Evolutionary conservation across 2,797 vertebrate species (phyloP).

Genomic region (Pangasius sanitwongsei): DNA sequence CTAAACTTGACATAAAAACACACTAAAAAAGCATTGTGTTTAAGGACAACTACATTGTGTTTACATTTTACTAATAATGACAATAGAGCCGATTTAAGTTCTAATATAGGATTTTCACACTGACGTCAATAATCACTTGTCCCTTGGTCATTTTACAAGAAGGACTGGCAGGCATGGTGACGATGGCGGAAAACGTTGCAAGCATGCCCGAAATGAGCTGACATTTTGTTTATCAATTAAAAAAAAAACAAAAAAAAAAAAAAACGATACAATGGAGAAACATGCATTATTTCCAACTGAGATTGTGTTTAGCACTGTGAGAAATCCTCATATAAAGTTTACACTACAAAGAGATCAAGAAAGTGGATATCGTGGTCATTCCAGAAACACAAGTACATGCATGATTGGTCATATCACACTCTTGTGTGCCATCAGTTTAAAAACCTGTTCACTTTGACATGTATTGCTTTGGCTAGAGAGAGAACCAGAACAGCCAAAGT

Average conservation of each 20-base stretch:
- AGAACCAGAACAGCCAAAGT: slow-evolving; percentile 20
- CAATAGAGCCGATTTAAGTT: not conserved
- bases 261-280: not conserved
- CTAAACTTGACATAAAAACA: too few species aligned
- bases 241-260: not conserved
- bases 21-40: too few species aligned
- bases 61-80: too few species aligned
- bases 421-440: not conserved
- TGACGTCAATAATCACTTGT: not conserved
- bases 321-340: not conserved
- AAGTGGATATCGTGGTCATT: not conserved
- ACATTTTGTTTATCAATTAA: not conserved
- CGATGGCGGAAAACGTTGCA: too few species aligned
- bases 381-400: not conserved
- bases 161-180: too few species aligned
- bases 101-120: not conserved
- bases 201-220: not conserved
- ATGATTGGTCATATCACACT: not conserved
- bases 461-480: not conserved
- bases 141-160: not conserved
- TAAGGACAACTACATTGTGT: too few species aligned
- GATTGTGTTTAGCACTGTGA: not conserved
- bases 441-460: not conserved
- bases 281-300: not conserved
- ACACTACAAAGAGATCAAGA: not conserved